These are phyloP conservation scores for Gracilinanus agilis DNA, from an alignment of 2,113 vertebrate species.

Conservation along the genomic window DNA sequence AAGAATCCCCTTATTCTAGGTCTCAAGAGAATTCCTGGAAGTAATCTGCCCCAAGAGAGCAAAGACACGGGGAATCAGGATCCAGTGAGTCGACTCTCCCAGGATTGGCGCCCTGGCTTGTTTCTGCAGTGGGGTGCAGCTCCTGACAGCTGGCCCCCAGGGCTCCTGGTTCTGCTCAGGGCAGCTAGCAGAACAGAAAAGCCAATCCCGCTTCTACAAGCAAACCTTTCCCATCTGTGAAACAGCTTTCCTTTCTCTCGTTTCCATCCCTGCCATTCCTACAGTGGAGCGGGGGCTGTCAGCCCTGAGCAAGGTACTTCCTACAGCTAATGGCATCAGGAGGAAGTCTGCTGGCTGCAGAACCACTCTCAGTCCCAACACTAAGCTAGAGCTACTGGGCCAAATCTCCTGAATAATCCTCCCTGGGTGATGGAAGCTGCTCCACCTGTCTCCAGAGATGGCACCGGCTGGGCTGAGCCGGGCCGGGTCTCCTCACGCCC, in stretches of 20 bases:
- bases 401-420: not conserved
- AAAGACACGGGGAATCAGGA: not conserved
- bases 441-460: not conserved
- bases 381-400: fast-evolving
- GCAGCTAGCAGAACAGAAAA: too few relatives aligned
- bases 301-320: not conserved
- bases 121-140: too few relatives aligned
- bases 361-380: not conserved
- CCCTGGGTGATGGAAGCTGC: too few relatives aligned
- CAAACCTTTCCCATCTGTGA: not conserved
- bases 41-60: not conserved
- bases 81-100: not conserved
- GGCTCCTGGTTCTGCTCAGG: not conserved
- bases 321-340: not conserved
- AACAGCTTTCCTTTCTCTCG: not conserved
- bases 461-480: too few relatives aligned
- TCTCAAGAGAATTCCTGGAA: not conserved
- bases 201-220: not conserved
- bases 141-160: too few relatives aligned
- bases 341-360: too few relatives aligned
- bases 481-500: not conserved
- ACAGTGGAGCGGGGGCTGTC: not conserved
- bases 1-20: not conserved
- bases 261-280: not conserved
- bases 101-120: not conserved